Conservation (phyloP, 2,797 vertebrate genomes). For the Benthosema pterotum region DNA sequence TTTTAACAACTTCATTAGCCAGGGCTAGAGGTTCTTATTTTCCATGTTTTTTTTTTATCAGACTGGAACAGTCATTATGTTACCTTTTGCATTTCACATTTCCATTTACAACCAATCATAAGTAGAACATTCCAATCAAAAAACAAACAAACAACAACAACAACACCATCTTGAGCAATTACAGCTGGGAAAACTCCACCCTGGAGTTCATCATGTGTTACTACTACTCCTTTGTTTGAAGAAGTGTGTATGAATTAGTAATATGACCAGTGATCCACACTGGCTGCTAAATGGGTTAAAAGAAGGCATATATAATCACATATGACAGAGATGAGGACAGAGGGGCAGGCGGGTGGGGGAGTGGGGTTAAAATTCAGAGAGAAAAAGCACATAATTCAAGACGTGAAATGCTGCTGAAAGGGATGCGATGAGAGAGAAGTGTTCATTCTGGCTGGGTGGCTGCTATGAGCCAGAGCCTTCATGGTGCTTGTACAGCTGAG, state of each 20-base stretch:
- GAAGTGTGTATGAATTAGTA: constrained; percentile 71
- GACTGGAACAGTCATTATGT: constrained; percentile 52
- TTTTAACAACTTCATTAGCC: constrained; percentile 73
- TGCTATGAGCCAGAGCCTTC: constrained; percentile 56
- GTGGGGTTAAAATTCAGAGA: constrained; percentile 32
- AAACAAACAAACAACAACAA: too few relatives aligned
- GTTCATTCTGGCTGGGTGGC: constrained; percentile 62
- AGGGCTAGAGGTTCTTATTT: constrained; percentile 16
- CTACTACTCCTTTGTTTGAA: constrained; percentile 68
- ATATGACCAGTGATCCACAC: constrained; percentile 67
- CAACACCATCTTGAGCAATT: constrained; percentile 43
- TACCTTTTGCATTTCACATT: constrained; percentile 47
- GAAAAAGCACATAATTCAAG: constrained; percentile 23
- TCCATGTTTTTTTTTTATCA: constrained; percentile 66
- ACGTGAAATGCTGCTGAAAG: constrained; percentile 41
- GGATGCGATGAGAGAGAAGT: constrained; percentile 32
- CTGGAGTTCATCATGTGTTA: constrained; percentile 47
- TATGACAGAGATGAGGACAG: constrained; percentile 43
- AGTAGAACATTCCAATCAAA: constrained; percentile 32
- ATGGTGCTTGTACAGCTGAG: constrained; percentile 66
- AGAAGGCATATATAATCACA: constrained; percentile 67
- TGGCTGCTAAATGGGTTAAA: constrained; percentile 74
- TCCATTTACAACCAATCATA: constrained; percentile 45
- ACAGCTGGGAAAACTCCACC: constrained; percentile 43
- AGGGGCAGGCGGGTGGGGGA: constrained; percentile 53